Percentiles rank a stretch among this genome's conserved stretches.
Evolutionary conservation across 2,888 invertebrate genomes (phyloP).

Genomic region (Ctena decussata): DNA sequence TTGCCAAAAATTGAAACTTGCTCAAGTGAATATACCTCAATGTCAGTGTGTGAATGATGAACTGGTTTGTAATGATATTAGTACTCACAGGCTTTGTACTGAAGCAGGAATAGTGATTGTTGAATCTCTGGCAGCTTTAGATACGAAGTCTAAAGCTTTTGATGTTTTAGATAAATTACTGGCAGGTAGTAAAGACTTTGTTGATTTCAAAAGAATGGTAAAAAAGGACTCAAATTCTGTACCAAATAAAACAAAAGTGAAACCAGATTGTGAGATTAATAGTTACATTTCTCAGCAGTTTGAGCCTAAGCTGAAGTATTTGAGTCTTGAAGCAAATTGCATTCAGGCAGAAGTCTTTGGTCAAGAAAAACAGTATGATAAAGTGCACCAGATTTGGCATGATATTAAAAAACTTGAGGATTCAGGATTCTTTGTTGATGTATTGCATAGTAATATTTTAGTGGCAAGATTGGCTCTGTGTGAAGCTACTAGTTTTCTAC

Average conservation of each 20-base stretch:
- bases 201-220: neutral
- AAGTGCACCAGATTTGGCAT: constrained; percentile 51
- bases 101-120: constrained; percentile 53
- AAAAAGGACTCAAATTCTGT: neutral
- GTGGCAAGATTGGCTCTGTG: constrained; percentile 59
- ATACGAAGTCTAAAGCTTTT: neutral
- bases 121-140: constrained; percentile 47
- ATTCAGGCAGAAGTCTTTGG: constrained; percentile 47
- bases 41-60: constrained; percentile 47
- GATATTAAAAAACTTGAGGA: constrained; percentile 34
- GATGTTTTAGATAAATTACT: neutral
- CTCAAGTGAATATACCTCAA: constrained; percentile 33
- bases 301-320: constrained; percentile 50
- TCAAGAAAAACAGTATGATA: constrained; percentile 44
- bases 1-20: constrained; percentile 40
- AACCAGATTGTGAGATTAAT: neutral
- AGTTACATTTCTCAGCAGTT: neutral
- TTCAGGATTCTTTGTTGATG: constrained; percentile 45
- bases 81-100: constrained; percentile 47
- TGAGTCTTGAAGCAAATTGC: constrained; percentile 54
- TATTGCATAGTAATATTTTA: constrained; percentile 58
- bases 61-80: constrained; percentile 13
- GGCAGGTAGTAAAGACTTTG: neutral
- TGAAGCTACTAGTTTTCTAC: constrained; percentile 47
- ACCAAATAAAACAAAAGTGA: neutral